Conservation (phyloP, 2,797 vertebrate species). For the Botia almorhae region DNA sequence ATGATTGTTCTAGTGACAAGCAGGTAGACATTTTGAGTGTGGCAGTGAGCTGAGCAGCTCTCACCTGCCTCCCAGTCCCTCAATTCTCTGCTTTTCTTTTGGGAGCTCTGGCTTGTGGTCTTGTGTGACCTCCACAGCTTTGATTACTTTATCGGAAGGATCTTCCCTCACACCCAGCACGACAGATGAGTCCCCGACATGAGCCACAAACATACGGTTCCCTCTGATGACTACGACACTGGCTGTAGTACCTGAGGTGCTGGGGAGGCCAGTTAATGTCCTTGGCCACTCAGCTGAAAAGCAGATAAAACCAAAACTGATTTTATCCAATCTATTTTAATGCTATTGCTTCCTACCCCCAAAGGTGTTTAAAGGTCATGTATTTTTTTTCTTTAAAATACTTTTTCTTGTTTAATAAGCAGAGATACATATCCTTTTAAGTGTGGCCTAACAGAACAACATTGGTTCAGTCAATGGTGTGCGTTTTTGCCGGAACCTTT, state of each 20-base stretch:
- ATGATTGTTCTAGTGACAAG: not conserved
- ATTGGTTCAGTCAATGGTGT: no score
- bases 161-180: slow-evolving; percentile 92
- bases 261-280: slow-evolving; percentile 93
- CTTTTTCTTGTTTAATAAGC: no score
- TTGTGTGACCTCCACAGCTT: slow-evolving; percentile 93
- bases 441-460: no score
- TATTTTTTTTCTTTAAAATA: no score
- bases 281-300: slow-evolving; percentile 94
- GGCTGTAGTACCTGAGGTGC: slow-evolving; percentile 94
- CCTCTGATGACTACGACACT: slow-evolving; percentile 94
- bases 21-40: not conserved
- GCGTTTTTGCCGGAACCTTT: no score
- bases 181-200: slow-evolving; percentile 93
- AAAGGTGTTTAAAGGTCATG: no score
- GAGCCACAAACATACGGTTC: slow-evolving; percentile 93
- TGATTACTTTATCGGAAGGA: slow-evolving; percentile 85
- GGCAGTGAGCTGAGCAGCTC: not conserved
- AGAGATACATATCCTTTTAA: no score
- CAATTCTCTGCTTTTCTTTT: slow-evolving; percentile 92
- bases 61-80: slow-evolving; percentile 96
- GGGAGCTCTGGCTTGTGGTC: slow-evolving; percentile 97
- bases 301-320: not conserved
- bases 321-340: not conserved
- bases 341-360: not conserved